These are phyloP conservation scores for Hozukius guyotensis DNA, from an alignment of 2,797 vertebrate species.

Conservation along the genomic window DNA sequence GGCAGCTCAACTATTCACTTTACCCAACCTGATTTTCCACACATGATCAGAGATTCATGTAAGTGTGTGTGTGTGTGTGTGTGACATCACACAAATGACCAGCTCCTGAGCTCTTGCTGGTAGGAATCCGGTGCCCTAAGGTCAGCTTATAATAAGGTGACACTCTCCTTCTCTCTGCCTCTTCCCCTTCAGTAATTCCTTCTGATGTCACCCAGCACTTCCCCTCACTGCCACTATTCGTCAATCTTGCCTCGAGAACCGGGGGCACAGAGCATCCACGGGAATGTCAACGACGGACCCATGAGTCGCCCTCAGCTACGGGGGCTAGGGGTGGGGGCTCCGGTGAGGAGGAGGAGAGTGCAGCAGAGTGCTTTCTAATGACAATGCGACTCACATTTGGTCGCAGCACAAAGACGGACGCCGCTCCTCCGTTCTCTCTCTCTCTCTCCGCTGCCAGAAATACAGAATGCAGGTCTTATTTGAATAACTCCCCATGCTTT, in stretches of 20 bases:
- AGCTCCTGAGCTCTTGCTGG: conserved; percentile 49
- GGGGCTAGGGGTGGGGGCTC: conserved; percentile 11
- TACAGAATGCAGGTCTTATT: conserved; percentile 11
- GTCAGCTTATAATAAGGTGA: conserved; percentile 81
- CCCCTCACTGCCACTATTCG: conserved; percentile 43
- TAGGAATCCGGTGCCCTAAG: conserved; percentile 51
- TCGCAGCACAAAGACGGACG: conserved; percentile 12
- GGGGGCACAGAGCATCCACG: conserved; percentile 17
- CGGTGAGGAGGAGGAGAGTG: conserved; percentile 28
- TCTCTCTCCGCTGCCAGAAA: not conserved
- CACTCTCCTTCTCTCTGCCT: conserved; percentile 58
- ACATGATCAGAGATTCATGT: not conserved
- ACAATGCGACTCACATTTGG: conserved; percentile 33
- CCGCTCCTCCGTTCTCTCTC: not conserved
- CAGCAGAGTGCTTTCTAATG: conserved; percentile 52
- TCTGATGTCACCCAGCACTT: conserved; percentile 58
- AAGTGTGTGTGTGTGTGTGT: conserved; percentile 3
- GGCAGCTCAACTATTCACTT: conserved; percentile 29
- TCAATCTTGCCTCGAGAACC: conserved; percentile 39
- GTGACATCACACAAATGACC: conserved; percentile 14
- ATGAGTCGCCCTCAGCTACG: conserved; percentile 48
- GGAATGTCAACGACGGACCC: conserved; percentile 63
- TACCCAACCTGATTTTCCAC: not conserved
- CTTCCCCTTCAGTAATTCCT: conserved; percentile 74
- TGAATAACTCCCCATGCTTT: conserved; percentile 32